Conservation (phyloP, 2,888 invertebrate species). For the Scaeva pyrastri region DNA sequence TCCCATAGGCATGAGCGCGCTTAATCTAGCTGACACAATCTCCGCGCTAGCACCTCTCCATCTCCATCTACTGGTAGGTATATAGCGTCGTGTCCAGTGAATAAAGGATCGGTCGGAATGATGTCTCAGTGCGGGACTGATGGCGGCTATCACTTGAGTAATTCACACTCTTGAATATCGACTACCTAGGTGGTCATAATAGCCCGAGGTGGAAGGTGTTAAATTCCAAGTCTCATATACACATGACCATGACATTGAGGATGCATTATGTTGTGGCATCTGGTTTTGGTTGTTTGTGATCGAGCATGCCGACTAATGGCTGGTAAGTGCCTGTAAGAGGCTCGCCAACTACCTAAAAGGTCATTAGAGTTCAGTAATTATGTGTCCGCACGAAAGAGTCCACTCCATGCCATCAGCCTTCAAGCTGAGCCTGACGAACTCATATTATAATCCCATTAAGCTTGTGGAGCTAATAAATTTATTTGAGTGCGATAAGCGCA, state of each 20-base stretch:
- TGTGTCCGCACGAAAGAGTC: slow-evolving; percentile 26
- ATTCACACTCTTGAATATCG: slow-evolving; percentile 68
- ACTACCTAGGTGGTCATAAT: slow-evolving; percentile 72
- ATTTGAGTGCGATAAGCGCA: slow-evolving; percentile 68
- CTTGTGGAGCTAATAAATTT: slow-evolving; percentile 68
- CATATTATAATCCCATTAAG: slow-evolving; percentile 75
- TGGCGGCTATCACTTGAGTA: slow-evolving; percentile 51
- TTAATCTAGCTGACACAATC: slow-evolving; percentile 69
- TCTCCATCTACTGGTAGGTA: not conserved
- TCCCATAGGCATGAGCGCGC: slow-evolving; percentile 38
- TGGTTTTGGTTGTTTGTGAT: slow-evolving; percentile 48
- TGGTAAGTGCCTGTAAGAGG: slow-evolving; percentile 65
- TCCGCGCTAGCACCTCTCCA: slow-evolving; percentile 9
- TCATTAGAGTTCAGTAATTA: slow-evolving; percentile 74
- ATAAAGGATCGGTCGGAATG: slow-evolving; percentile 39
- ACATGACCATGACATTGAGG: slow-evolving; percentile 71
- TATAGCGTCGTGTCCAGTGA: too few relatives aligned
- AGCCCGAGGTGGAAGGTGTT: slow-evolving; percentile 66
- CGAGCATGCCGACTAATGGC: slow-evolving; percentile 59
- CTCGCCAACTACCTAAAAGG: slow-evolving; percentile 55
- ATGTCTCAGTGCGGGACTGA: slow-evolving; percentile 51
- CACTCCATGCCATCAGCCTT: slow-evolving; percentile 21
- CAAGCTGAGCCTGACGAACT: slow-evolving; percentile 42
- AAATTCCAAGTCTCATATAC: slow-evolving; percentile 48
- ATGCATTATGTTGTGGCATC: slow-evolving; percentile 68